Conservation (phyloP, 2,888 invertebrate genomes). For the Tribolium freemani region DNA sequence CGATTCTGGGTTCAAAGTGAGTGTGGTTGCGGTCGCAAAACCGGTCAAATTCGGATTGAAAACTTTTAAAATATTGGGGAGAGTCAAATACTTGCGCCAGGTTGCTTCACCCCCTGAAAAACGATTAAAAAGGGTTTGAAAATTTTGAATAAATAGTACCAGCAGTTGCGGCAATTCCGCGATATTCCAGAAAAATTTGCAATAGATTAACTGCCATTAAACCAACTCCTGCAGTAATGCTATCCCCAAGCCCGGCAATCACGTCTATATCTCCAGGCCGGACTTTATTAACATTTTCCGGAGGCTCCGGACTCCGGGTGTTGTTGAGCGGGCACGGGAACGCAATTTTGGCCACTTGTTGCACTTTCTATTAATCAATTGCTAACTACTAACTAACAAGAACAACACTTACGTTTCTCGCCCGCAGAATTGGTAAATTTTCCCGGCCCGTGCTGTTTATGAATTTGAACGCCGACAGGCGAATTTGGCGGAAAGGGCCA, state of each 20-base stretch:
- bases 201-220: constrained; percentile 68
- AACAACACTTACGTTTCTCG: not conserved
- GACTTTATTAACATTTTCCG: constrained; percentile 75
- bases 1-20: constrained; percentile 66
- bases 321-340: constrained; percentile 71
- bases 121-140: not conserved
- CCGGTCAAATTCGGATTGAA: constrained; percentile 77
- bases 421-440: not conserved
- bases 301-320: constrained; percentile 64
- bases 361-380: not conserved
- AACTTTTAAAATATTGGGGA: constrained; percentile 75
- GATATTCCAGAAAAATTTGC: constrained; percentile 49
- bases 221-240: constrained; percentile 79
- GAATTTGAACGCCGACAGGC: not conserved
- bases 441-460: not conserved
- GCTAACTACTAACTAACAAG: too few relatives aligned
- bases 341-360: constrained; percentile 48
- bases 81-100: constrained; percentile 71
- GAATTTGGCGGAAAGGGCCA: not conserved
- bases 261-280: constrained; percentile 80
- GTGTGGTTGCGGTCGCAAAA: constrained; percentile 71
- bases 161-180: constrained; percentile 56
- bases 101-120: constrained; percentile 68
- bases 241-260: constrained; percentile 80
- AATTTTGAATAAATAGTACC: constrained; percentile 38